Conservation (phyloP, 1,140 invertebrate species). For the Cydia splendana region DNA sequence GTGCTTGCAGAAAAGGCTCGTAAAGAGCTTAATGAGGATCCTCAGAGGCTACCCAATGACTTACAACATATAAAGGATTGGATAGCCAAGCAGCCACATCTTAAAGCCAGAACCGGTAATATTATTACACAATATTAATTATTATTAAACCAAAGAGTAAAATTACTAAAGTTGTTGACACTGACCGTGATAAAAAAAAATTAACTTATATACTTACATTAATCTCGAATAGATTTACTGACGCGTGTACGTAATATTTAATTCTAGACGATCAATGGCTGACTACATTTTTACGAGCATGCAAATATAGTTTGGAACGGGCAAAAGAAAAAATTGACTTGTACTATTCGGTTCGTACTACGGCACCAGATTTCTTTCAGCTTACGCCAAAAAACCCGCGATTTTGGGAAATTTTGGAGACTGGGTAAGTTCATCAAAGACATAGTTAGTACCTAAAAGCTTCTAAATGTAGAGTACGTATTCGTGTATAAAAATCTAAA, state of each 20-base stretch:
- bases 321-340: conserved; percentile 84
- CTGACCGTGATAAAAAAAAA: no score
- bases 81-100: conserved; percentile 83
- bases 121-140: background rate
- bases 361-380: conserved; percentile 79
- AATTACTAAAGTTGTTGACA: no score
- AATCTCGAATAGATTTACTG: background rate
- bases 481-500: no score
- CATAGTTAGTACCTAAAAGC: background rate
- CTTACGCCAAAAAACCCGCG: conserved; percentile 54
- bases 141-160: background rate
- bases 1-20: conserved; percentile 79
- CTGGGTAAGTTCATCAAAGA: conserved; percentile 55
- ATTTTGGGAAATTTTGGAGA: conserved; percentile 63
- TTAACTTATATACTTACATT: no score
- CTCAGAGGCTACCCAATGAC: conserved; percentile 78
- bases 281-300: conserved; percentile 82
- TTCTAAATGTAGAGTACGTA: no score
- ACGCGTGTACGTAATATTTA: background rate
- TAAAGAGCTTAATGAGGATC: conserved; percentile 82
- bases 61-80: conserved; percentile 82
- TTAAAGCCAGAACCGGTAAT: conserved; percentile 67
- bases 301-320: conserved; percentile 84
- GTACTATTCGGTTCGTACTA: conserved; percentile 81
- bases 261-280: conserved; percentile 82